Base-by-base conservation (phyloP, 2,113 vertebrate species). In the Pimephales promelas region DNA sequence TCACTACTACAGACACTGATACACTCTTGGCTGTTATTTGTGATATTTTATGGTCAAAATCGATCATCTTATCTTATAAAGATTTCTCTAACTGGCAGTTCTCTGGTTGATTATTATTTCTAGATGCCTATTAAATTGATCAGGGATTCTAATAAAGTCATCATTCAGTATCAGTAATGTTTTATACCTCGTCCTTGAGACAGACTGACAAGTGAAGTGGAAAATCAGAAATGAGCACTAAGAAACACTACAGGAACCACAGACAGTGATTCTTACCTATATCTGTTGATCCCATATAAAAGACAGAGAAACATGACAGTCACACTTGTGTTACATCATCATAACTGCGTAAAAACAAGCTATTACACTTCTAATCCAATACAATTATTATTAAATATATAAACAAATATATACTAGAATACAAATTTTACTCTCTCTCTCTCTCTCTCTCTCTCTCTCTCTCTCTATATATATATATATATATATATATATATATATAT, bases 261-360 rank as follows among this genome's bases (percentile, higher is more conserved):
- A 81, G 77, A 88, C 73, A 86, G 66, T 59, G 57, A 79, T 89
- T 76, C 93, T 94, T 93, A 94, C 94, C 94, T 93, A 91, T 91
- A 92, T 91, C 94, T 95, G 92, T 57, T 56, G 62, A 75, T 34
- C 66, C 83, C 81, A 80, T 75, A 81, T 47, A 85, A 86, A 79
- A 86, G 28, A 82, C 59, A 90, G n/a, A 84, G 76, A 88, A 52
- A 92, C 52, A 88, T 68, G 49, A n/a, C 26, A 34, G 64, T 82
- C 62, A 84, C 70, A 78, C 14, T 9, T 34, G 34, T 3, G 16
- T 72, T n/a, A 24, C 40, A 77, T 22, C 40, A 77, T 22, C 81
- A 71, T 47, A 82, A 62, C 20, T 76, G 6, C 22, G 40, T 43
- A 59, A 61, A 43, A 22, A 59, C 10, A 76, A 11, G 14, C 10